These are phyloP conservation scores for Endomychus coccineus DNA, from an alignment of 2,888 invertebrate genomes.

Conservation along the genomic window DNA sequence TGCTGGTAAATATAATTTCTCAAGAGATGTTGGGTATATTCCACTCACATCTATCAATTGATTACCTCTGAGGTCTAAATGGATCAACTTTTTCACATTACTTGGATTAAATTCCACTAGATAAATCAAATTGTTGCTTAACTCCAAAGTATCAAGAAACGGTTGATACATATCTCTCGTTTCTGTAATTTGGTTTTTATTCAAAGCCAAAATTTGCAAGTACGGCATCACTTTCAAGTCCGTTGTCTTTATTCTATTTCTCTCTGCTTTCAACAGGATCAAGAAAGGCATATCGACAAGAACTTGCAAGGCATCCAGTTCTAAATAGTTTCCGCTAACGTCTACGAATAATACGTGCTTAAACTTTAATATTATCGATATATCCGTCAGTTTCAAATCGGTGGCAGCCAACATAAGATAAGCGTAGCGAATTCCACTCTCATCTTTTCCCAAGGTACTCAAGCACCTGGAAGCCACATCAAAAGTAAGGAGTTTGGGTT, in stretches of 20 bases:
- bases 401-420: conserved; percentile 51
- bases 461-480: conserved; percentile 39
- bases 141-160: conserved; percentile 50
- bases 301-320: conserved; percentile 44
- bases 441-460: conserved; percentile 41
- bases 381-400: conserved; percentile 47
- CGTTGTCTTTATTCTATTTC: conserved; percentile 47
- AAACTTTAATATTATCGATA: conserved; percentile 47
- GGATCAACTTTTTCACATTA: conserved; percentile 41
- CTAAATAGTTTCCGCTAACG: conserved; percentile 50
- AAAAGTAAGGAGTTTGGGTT: conserved; percentile 34
- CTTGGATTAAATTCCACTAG: conserved; percentile 30
- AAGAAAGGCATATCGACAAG: conserved; percentile 49
- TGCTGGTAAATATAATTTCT: conserved; percentile 58
- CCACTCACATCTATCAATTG: conserved; percentile 43
- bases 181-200: conserved; percentile 47
- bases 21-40: conserved; percentile 49
- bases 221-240: conserved; percentile 48
- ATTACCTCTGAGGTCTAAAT: conserved; percentile 52
- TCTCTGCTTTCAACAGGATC: conserved; percentile 51
- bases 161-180: conserved; percentile 50
- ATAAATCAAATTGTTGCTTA: conserved; percentile 43
- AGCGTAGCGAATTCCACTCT: conserved; percentile 47
- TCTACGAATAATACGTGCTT: conserved; percentile 52
- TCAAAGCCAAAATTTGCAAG: conserved; percentile 54